These are phyloP conservation scores for Theretra japonica DNA, from an alignment of 2,888 invertebrate species.

Conservation along the genomic window DNA sequence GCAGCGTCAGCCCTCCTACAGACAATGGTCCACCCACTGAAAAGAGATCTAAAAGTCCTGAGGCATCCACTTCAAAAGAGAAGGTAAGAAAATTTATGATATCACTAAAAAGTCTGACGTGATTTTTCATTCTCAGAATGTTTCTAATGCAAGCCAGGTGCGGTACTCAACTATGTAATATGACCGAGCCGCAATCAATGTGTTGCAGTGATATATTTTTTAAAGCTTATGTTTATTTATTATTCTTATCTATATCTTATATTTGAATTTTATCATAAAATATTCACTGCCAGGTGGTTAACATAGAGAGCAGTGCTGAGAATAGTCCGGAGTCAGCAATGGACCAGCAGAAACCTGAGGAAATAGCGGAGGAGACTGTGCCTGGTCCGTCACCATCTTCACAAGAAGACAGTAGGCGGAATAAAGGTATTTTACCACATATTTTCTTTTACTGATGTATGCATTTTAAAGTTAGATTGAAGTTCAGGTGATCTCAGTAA, in stretches of 20 bases:
- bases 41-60: conserved; percentile 66
- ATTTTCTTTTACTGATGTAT: no score
- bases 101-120: no score
- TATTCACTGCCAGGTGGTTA: conserved; percentile 59
- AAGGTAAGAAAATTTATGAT: conserved; percentile 38
- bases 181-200: no score
- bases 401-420: conserved; percentile 48
- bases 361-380: conserved; percentile 39
- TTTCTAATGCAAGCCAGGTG: no score
- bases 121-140: no score
- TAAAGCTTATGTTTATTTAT: no score
- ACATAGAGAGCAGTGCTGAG: conserved; percentile 76
- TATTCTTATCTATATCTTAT: no score
- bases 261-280: no score
- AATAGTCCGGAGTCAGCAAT: conserved; percentile 68
- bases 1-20: conserved; percentile 60
- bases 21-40: conserved; percentile 59
- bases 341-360: conserved; percentile 68
- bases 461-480: no score
- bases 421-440: conserved; percentile 24
- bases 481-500: no score
- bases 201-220: no score
- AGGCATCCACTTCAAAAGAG: conserved; percentile 71
- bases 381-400: conserved; percentile 44
- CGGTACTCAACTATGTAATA: no score